Evolutionary conservation across 2,113 vertebrate species (phyloP), one percentile per base, ranked within the genome.

Genomic region (Epinephelus fuscoguttatus): DNA sequence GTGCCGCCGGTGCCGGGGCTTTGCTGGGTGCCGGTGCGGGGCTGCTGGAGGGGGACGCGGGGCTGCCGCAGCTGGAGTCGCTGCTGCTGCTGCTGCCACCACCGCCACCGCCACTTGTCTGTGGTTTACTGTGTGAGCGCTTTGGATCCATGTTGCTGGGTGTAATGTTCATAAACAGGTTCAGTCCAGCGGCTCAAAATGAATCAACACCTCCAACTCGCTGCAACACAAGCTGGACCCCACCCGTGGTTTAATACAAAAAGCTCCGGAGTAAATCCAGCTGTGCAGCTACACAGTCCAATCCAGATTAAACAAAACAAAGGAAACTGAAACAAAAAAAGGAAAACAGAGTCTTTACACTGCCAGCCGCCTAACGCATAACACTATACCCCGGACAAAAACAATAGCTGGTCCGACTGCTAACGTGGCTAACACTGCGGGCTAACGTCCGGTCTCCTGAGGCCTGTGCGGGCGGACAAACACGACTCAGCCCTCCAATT

Each of bases 61-160:
- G 95, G 89, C 94, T 94, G 69, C 72, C 94, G 91, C 93, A 87
- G 89, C 89, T 91, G 14, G 94, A 95, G 40, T 92, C 94, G 33
- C 84, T 85, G 82, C 94, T 90, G 79, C 89, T 93, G 49, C 81
- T 60, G 86, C n/a, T n/a, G n/a, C n/a, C n/a, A n/a, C 47, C 50
- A 64, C 91, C 85, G 21, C 78, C 89, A 23, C 78, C 89, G 60
- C 80, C 89, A 55, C 87, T 87, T 0, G 62, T 33, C 4, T 79
- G 63, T 14, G 70, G 33, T 57, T 64, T 86, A 3, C 68, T 62
- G 61, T 70, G 83, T 3, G 59, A 9, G 13, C 82, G 89, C 53
- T 90, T 91, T 7, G 84, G 37, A 53, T 94, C 93, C 95, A 94
- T 94, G 57, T 18, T 84, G 49, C 62, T 63, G 59, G 40, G 8